phyloP scores from a whole-genome alignment of 2,113 vertebrate species.

The Phrynocephalus versicolor region DNA sequence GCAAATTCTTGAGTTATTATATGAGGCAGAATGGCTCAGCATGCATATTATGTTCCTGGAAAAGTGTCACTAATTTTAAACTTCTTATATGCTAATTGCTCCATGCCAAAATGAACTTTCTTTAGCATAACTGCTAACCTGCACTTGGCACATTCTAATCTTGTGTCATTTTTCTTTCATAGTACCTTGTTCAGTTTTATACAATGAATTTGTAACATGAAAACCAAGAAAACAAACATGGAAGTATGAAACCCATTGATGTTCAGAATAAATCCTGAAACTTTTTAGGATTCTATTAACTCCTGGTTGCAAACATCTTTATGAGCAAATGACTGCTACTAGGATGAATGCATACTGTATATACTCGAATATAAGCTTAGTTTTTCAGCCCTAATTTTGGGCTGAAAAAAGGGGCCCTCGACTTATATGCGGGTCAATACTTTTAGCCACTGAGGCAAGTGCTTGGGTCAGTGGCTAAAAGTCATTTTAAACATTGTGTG shows the following conservation, averaged over 20 bases:
- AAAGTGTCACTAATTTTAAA: slow-evolving; percentile 2
- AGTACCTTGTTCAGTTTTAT: not conserved
- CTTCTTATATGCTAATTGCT: not conserved
- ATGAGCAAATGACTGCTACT: not conserved
- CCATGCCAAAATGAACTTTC: not conserved
- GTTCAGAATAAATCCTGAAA: not conserved
- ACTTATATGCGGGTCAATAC: too few relatives aligned
- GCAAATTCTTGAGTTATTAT: not conserved
- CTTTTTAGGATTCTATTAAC: not conserved
- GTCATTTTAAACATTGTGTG: too few relatives aligned
- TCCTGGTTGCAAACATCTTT: not conserved
- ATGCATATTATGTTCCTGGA: not conserved
- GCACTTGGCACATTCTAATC: not conserved
- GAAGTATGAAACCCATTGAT: not conserved
- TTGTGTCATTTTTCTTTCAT: slow-evolving; percentile 1
- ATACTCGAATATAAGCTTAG: too few relatives aligned
- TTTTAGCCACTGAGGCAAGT: too few relatives aligned
- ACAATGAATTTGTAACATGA: not conserved
- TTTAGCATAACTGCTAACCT: not conserved
- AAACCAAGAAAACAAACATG: not conserved
- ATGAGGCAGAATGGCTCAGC: slow-evolving; percentile 15
- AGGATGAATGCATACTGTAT: too few relatives aligned
- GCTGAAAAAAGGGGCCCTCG: too few relatives aligned
- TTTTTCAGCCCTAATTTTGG: too few relatives aligned
- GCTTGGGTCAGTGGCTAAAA: too few relatives aligned